Percentiles rank a stretch among this genome's conserved stretches.
Conservation (phyloP, 2,888 invertebrate species). For the Phlogophora meticulosa region DNA sequence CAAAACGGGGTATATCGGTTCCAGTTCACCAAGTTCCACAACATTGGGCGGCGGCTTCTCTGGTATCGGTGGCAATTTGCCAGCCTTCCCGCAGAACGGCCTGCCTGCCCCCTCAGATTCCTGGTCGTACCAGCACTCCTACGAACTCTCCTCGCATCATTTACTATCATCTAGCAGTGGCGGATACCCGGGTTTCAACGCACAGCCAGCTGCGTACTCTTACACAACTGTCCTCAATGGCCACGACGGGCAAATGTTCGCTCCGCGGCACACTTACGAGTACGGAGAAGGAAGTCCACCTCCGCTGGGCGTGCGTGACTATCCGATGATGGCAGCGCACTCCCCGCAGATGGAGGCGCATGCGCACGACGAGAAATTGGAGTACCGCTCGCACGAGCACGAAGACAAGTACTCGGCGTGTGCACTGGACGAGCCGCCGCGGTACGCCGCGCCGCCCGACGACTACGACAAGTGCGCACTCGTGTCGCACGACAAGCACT, state of each 20-base stretch:
- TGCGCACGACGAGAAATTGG: slow-evolving; percentile 88
- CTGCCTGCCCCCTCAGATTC: slow-evolving; percentile 94
- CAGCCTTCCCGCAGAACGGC: slow-evolving; percentile 92
- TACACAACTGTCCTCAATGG: slow-evolving; percentile 93
- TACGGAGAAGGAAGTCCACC: slow-evolving; percentile 92
- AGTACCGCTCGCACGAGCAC: slow-evolving; percentile 85
- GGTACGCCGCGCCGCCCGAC: slow-evolving; percentile 91
- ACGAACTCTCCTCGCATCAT: slow-evolving; percentile 94
- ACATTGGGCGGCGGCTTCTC: slow-evolving; percentile 92
- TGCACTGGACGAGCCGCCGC: slow-evolving; percentile 87
- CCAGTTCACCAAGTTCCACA: slow-evolving; percentile 93
- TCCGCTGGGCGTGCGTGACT: slow-evolving; percentile 92
- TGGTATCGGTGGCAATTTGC: slow-evolving; percentile 85
- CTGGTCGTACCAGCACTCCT: slow-evolving; percentile 95
- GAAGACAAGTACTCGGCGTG: slow-evolving; percentile 88
- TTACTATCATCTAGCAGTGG: slow-evolving; percentile 93
- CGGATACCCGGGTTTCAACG: slow-evolving; percentile 92
- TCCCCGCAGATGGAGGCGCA: slow-evolving; percentile 91
- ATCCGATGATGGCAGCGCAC: slow-evolving; percentile 92
- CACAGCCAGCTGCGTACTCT: slow-evolving; percentile 91
- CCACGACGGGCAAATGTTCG: slow-evolving; percentile 95
- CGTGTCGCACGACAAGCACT: slow-evolving; percentile 88
- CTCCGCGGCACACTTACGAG: slow-evolving; percentile 91
- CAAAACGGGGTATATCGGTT: slow-evolving; percentile 95
- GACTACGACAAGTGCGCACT: slow-evolving; percentile 92